Evolutionary conservation across 2,797 vertebrate genomes (phyloP).

Genomic region (Chaunax sp.): DNA sequence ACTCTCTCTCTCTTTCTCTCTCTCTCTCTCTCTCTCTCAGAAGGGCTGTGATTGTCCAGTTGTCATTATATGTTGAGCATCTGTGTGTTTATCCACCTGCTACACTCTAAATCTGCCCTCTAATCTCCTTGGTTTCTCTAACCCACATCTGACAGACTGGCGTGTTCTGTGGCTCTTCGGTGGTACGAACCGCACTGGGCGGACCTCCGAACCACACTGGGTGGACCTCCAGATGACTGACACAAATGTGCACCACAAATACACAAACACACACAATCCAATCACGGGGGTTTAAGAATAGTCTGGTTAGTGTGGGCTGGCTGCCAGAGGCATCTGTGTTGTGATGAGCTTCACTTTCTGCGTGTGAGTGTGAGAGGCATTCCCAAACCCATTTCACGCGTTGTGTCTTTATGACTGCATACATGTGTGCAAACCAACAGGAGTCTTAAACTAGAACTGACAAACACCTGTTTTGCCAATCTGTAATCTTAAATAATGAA

Average conservation of each 20-base stretch:
- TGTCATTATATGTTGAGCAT: constrained; percentile 61
- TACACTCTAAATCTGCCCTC: constrained; percentile 55
- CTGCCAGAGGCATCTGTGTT: constrained; percentile 65
- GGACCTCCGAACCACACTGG: constrained; percentile 57
- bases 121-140: constrained; percentile 69
- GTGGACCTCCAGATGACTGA: constrained; percentile 72
- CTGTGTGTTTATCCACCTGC: constrained; percentile 80
- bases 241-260: constrained; percentile 52
- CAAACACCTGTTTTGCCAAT: not conserved
- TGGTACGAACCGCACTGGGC: constrained; percentile 63
- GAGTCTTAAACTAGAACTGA: no score
- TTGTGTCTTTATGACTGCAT: no score
- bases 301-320: constrained; percentile 59
- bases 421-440: constrained; percentile 4
- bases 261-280: constrained; percentile 43
- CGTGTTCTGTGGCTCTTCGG: constrained; percentile 65
- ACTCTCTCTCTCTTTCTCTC: no score
- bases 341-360: constrained; percentile 58
- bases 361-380: constrained; percentile 39
- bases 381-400: constrained; percentile 32
- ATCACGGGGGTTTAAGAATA: constrained; percentile 75
- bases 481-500: not conserved
- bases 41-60: constrained; percentile 10
- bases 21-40: no score
- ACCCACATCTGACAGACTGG: constrained; percentile 61